A percentile compares a stretch with the other conserved stretches of the same genome.
Evolutionary conservation across 2,113 vertebrate species (phyloP).

Genomic region (Tor tambroides): DNA sequence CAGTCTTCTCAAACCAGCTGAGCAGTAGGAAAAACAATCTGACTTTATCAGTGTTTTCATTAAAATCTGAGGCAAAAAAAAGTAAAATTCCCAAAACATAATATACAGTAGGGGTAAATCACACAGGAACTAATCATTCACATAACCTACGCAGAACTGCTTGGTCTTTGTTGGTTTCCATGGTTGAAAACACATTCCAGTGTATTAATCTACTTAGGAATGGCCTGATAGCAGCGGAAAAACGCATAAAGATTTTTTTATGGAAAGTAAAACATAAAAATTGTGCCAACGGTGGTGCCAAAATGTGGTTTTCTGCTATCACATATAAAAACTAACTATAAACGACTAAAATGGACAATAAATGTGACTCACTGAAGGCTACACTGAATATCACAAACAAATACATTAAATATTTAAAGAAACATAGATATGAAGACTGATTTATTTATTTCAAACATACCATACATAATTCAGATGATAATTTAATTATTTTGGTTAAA

Average conservation of each 20-base stretch:
- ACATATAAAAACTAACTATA: background rate
- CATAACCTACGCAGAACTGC: constrained; percentile 13
- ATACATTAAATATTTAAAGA: background rate
- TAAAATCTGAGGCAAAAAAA: background rate
- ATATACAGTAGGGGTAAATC: background rate
- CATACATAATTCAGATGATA: background rate
- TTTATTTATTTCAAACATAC: background rate
- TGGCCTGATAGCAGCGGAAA: constrained; percentile 37
- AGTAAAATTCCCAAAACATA: background rate
- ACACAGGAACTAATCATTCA: constrained; percentile 17
- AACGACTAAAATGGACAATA: background rate
- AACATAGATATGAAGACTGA: background rate
- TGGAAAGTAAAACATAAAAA: constrained; percentile 3
- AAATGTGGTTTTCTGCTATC: background rate
- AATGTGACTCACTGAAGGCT: background rate
- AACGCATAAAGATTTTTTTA: background rate
- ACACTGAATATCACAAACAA: background rate
- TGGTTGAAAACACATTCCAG: constrained; percentile 49
- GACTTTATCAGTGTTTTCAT: background rate
- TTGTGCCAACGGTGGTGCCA: background rate
- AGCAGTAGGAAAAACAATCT: constrained; percentile 4
- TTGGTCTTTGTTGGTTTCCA: constrained; percentile 16
- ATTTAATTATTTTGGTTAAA: too few relatives aligned
- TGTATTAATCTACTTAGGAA: constrained; percentile 56
- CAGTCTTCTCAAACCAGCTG: constrained; percentile 31